A percentile compares a stretch with the other conserved stretches of the same genome.
Evolutionary conservation across 2,888 invertebrate species (phyloP).

Genomic region (Conus canariensis): DNA sequence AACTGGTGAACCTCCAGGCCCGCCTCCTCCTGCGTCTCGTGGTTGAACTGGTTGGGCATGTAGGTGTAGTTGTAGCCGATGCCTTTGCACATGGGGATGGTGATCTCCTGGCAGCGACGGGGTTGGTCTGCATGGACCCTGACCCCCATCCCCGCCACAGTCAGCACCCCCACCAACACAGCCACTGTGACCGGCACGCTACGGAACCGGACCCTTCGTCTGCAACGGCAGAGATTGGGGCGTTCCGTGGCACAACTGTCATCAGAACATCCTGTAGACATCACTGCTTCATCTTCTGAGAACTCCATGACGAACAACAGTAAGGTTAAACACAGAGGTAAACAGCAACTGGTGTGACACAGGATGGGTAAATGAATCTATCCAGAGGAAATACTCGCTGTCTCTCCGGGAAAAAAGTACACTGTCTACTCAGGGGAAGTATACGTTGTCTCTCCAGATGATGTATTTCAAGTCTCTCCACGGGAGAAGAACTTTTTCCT

Average conservation of each 20-base stretch:
- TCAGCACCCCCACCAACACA: conserved; percentile 3
- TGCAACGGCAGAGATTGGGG: not conserved
- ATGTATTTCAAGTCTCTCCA: too few species aligned
- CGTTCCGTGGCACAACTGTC: not conserved
- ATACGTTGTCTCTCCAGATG: too few species aligned
- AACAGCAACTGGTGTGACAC: too few species aligned
- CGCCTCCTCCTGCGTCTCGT: conserved; percentile 98
- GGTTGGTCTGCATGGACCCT: conserved; percentile 51
- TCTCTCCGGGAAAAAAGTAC: too few species aligned
- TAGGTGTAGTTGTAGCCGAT: conserved; percentile 95
- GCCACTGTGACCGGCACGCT: not conserved
- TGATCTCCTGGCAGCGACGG: conserved; percentile 92
- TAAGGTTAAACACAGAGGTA: not conserved
- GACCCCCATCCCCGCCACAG: not conserved
- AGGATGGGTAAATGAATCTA: too few species aligned
- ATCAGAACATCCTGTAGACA: not conserved
- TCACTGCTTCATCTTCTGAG: not conserved
- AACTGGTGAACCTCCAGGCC: conserved; percentile 94
- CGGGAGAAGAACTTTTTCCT: not conserved
- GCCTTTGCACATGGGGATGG: conserved; percentile 97
- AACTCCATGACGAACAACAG: not conserved
- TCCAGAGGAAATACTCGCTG: too few species aligned
- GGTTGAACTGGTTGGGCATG: conserved; percentile 98
- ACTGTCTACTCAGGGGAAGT: too few species aligned
- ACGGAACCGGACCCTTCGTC: not conserved